A percentile compares a stretch with the other conserved stretches of the same genome.
These are phyloP conservation scores for Phalacrocorax aristotelis DNA, from an alignment of 2,113 vertebrate genomes.

Conservation along the genomic window DNA sequence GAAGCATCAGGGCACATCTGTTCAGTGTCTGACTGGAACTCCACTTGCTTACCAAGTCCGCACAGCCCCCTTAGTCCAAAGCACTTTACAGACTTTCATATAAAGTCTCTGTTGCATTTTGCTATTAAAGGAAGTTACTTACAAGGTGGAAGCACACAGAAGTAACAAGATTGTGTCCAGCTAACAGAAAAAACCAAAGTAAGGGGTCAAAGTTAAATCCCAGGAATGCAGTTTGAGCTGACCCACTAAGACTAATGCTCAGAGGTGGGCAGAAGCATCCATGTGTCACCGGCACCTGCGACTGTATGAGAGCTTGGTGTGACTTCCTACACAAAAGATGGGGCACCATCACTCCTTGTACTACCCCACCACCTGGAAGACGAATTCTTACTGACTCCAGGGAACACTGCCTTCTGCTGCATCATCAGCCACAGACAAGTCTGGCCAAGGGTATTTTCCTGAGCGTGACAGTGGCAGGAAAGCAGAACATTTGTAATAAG, in stretches of 20 bases:
- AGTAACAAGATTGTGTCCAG: background rate
- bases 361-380: background rate
- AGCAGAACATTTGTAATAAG: background rate
- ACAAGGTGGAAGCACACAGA: fast-evolving
- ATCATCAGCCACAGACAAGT: background rate
- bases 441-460: conserved; percentile 3
- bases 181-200: background rate
- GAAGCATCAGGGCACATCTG: background rate
- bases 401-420: conserved; percentile 34
- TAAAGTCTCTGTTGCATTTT: background rate
- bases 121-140: background rate
- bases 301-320: background rate
- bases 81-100: background rate
- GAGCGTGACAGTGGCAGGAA: background rate
- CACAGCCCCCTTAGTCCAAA: background rate
- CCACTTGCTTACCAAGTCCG: background rate
- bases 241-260: background rate
- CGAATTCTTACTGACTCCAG: background rate
- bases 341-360: background rate
- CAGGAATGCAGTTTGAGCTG: background rate
- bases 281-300: fast-evolving
- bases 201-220: background rate
- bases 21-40: background rate
- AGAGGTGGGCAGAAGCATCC: background rate
- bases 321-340: conserved; percentile 7